Conservation (phyloP, 2,113 vertebrate species). For the Plecotus auritus region DNA sequence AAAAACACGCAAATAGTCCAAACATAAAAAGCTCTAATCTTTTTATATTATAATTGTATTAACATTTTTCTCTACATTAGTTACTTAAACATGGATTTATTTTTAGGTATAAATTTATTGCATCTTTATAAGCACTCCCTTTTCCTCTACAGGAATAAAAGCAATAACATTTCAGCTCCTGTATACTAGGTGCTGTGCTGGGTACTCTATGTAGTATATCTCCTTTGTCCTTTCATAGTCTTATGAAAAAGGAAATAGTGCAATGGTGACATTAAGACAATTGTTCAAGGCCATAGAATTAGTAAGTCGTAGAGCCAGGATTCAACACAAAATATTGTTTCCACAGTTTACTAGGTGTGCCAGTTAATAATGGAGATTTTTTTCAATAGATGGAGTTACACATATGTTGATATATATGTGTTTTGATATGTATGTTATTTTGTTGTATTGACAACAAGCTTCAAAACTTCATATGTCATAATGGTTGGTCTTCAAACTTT, state of each 20-base stretch:
- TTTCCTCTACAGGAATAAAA: background rate
- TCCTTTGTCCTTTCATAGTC: background rate
- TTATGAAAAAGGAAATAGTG: background rate
- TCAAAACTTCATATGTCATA: too few species aligned
- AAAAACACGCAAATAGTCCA: background rate
- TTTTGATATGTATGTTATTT: too few species aligned
- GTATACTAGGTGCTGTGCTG: background rate
- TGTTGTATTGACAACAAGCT: too few species aligned
- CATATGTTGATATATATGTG: too few species aligned
- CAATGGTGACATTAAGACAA: background rate
- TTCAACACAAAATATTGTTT: background rate
- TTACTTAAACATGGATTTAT: background rate
- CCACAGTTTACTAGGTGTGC: background rate
- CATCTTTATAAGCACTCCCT: background rate
- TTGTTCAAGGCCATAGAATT: background rate
- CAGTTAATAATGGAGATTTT: too few species aligned
- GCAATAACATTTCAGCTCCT: background rate
- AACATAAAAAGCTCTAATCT: background rate
- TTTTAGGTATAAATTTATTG: background rate
- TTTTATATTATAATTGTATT: background rate
- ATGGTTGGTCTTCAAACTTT: too few species aligned
- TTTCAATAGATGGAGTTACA: too few species aligned
- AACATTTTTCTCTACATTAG: background rate
- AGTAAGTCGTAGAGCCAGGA: background rate
- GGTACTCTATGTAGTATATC: background rate